A percentile compares a stretch with the other conserved stretches of the same genome.
Conservation (phyloP, 2,113 vertebrate genomes). For the Vidua chalybeata region DNA sequence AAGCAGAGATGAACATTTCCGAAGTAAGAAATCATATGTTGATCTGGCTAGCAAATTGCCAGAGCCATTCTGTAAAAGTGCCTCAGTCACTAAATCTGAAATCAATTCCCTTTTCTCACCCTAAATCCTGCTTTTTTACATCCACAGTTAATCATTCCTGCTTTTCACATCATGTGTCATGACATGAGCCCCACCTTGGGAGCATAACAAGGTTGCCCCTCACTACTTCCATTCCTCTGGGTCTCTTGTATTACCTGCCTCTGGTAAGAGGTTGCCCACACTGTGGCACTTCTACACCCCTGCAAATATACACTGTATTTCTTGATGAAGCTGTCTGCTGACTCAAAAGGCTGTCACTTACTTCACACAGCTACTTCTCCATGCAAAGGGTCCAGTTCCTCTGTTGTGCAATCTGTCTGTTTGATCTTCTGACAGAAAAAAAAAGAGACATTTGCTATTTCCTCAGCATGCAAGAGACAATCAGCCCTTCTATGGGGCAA, state of each 20-base stretch:
- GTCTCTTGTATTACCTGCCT: background rate
- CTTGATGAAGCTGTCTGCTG: background rate
- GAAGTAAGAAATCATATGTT: background rate
- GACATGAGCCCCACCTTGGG: background rate
- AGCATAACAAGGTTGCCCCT: background rate
- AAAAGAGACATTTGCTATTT: background rate
- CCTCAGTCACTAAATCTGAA: conserved; percentile 5
- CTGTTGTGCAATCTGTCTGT: conserved; percentile 36
- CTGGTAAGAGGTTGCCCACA: background rate
- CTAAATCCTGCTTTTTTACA: background rate
- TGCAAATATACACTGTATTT: background rate
- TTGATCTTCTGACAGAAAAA: background rate
- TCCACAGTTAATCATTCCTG: background rate
- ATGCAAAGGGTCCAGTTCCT: background rate
- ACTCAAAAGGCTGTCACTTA: background rate
- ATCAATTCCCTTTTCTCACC: background rate
- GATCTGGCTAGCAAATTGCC: conserved; percentile 11
- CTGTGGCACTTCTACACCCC: background rate
- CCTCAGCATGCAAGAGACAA: background rate
- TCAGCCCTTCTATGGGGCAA: background rate
- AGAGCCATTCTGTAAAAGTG: background rate
- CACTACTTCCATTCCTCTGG: background rate
- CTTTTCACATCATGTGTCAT: rapidly evolving
- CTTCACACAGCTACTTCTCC: background rate
- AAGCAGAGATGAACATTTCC: background rate